Base-by-base conservation (phyloP, 2,888 invertebrate genomes). In the Melipona beecheii region DNA sequence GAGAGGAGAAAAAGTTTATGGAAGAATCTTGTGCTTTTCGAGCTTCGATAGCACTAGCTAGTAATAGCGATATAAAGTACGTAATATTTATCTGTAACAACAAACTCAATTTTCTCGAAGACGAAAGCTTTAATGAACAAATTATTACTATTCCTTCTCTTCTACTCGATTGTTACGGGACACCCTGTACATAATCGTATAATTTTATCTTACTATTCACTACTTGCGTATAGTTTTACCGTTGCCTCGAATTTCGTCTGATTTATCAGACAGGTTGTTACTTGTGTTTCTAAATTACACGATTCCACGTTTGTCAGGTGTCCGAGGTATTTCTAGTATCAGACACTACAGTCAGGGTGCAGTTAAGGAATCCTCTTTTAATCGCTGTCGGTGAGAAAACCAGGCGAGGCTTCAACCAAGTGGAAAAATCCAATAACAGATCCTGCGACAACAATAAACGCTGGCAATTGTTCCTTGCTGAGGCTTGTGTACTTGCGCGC, bases 351-450 rank as follows among this genome's bases (percentile, higher is more conserved):
- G 77, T 85, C 82, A 69, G 70, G 49, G 74, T 36, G 81, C 76
- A 58, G 85, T 88, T 80, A 71, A 76, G 80, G 80, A 50, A 81
- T 77, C 77, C 85, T 78, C 80, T 78, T 79, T 75, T 86, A 86
- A 88, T 85, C 83, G 87, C 66, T 66, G 64, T n/a, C 64, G 70
- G 54, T 62, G 86, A 74, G 82, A 81, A 89, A 82, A 85, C 66
- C 43, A 9, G 69, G 75, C 76, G 77, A 83, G 65, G 75, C 82
- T 81, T 86, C 89, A 87, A 83, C 87, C 87, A 80, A 85, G 81
- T 86, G 89, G 90, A 91, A 91, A 91, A 91, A 91, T 90, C 90
- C 88, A 91, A 91, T 90, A 82, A 88, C 74, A 85, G 80, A 88
- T 87, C 87, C 79, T 65, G 54, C 75, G 69, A 80, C 56, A 36